phyloP scores from a whole-genome alignment of 1,140 invertebrate species.

The Myzus persicae region DNA sequence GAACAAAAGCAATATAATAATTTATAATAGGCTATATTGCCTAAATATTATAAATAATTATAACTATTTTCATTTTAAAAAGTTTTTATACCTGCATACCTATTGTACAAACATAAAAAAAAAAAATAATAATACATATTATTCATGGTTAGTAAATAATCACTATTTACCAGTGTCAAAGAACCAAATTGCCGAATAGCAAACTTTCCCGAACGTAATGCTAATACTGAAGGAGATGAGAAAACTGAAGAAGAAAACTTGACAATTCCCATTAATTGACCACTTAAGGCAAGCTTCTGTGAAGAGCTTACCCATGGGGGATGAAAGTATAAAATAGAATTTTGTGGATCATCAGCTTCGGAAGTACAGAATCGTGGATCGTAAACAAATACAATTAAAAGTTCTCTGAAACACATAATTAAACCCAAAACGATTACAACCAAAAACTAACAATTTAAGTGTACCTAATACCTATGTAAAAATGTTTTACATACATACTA shows the following conservation, averaged over 20 bases:
- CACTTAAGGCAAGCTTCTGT: slow-evolving; percentile 79
- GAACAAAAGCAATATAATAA: not conserved
- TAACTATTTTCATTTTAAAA: not conserved
- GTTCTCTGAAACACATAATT: slow-evolving; percentile 72
- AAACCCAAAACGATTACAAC: not conserved
- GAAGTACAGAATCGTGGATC: slow-evolving; percentile 78
- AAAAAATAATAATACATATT: not conserved
- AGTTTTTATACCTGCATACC: not conserved
- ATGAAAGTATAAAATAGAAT: slow-evolving; percentile 87
- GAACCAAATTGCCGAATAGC: slow-evolving; percentile 79
- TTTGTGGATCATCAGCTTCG: slow-evolving; percentile 85
- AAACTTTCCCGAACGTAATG: slow-evolving; percentile 85
- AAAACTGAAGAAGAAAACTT: slow-evolving; percentile 80
- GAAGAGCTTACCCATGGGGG: slow-evolving; percentile 84
- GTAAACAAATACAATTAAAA: slow-evolving; percentile 88
- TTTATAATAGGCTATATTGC: not conserved
- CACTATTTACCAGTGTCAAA: slow-evolving; percentile 76
- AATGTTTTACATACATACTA: not conserved
- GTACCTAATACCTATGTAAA: not conserved
- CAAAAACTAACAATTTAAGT: not conserved
- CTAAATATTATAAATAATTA: not conserved
- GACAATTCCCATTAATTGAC: slow-evolving; percentile 82
- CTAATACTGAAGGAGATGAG: slow-evolving; percentile 75
- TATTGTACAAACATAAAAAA: not conserved
- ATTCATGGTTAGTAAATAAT: not conserved